Evolutionary conservation across 2,888 invertebrate species (phyloP).

Genomic region (Coelogynopora nodosa): DNA sequence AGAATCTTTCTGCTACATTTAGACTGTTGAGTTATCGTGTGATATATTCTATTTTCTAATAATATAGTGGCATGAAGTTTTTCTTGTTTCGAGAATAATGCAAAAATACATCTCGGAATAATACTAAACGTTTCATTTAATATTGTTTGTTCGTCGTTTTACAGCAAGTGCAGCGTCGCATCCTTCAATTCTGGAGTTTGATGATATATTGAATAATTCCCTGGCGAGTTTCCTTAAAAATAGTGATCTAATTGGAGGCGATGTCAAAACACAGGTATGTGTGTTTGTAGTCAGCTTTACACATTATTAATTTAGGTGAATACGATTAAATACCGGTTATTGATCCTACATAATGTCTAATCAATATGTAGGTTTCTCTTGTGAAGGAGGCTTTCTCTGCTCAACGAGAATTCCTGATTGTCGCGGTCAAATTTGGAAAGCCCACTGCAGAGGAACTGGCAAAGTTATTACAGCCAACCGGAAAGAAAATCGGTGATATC

Average conservation of each 20-base stretch:
- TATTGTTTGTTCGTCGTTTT: too few relatives aligned
- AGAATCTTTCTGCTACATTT: too few relatives aligned
- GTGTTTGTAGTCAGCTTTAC: too few relatives aligned
- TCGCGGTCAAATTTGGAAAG: background rate
- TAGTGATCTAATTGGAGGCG: constrained; percentile 33
- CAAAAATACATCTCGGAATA: too few relatives aligned
- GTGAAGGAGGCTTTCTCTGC: constrained; percentile 15
- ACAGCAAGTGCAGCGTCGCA: background rate
- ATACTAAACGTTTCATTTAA: too few relatives aligned
- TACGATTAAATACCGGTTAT: too few relatives aligned
- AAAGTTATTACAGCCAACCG: constrained; percentile 3
- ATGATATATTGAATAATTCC: background rate
- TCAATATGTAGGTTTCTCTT: background rate
- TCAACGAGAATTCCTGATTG: constrained; percentile 37
- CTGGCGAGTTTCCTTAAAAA: background rate
- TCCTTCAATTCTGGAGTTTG: constrained; percentile 10
- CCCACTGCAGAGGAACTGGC: background rate
- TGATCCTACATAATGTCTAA: too few relatives aligned
- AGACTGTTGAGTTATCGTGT: too few relatives aligned
- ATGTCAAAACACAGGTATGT: constrained; percentile 40
- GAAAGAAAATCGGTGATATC: background rate
- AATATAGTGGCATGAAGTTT: too few relatives aligned
- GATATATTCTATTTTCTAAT: too few relatives aligned
- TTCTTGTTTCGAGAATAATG: too few relatives aligned
- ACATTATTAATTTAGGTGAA: too few relatives aligned